Conservation (phyloP, 2,888 invertebrate species). For the Ptilodon capucinus region DNA sequence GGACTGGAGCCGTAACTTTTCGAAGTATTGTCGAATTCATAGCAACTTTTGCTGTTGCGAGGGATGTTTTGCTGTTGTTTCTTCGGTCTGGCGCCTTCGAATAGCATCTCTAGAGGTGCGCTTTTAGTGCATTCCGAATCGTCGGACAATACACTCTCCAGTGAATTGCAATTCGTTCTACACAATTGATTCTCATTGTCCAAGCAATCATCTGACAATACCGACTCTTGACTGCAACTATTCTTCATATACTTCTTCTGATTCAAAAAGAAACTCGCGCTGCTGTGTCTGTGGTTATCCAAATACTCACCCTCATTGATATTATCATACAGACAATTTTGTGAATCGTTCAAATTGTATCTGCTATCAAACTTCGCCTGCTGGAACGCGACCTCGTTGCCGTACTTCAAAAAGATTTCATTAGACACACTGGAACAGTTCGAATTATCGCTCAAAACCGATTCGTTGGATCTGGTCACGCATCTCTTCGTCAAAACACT, state of each 20-base stretch:
- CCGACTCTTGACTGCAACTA: conserved; percentile 89
- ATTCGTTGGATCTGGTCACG: conserved; percentile 83
- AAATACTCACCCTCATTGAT: conserved; percentile 70
- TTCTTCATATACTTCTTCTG: conserved; percentile 84
- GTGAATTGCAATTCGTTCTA: conserved; percentile 88
- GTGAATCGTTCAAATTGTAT: conserved; percentile 76
- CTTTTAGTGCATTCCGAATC: conserved; percentile 90
- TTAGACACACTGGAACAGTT: conserved; percentile 78
- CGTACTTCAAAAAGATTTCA: conserved; percentile 77
- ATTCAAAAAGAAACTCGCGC: conserved; percentile 91
- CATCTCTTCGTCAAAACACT: conserved; percentile 80
- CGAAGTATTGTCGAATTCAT: conserved; percentile 79
- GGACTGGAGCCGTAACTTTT: conserved; percentile 86
- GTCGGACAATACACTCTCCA: conserved; percentile 91
- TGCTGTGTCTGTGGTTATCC: conserved; percentile 85
- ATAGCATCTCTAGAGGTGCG: conserved; percentile 88
- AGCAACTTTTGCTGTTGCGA: conserved; percentile 73
- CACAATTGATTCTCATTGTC: conserved; percentile 83
- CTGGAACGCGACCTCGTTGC: conserved; percentile 75
- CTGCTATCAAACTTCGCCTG: conserved; percentile 73
- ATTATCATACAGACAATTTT: conserved; percentile 75
- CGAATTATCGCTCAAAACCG: conserved; percentile 75
- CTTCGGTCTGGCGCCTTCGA: conserved; percentile 80
- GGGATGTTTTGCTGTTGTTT: conserved; percentile 61
- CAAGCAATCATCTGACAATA: conserved; percentile 86